These are phyloP conservation scores for Euphydryas editha DNA, from an alignment of 2,888 invertebrate genomes.

Conservation along the genomic window DNA sequence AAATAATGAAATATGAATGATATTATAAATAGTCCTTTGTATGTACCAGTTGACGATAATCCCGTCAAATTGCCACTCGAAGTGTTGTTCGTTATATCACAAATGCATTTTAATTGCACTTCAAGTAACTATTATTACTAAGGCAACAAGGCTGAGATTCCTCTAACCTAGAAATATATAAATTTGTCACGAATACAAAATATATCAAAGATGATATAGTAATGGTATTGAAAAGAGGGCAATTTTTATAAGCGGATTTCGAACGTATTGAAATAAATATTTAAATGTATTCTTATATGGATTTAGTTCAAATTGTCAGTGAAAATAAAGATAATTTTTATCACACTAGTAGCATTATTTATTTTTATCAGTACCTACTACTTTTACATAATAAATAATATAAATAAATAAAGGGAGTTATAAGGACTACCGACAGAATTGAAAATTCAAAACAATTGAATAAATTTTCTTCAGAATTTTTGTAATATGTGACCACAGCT, in stretches of 20 bases:
- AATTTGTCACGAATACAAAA: background rate
- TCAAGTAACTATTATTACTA: background rate
- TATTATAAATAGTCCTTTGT: background rate
- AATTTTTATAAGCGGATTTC: background rate
- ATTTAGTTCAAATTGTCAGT: background rate
- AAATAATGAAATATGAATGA: background rate
- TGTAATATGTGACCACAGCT: too few relatives aligned
- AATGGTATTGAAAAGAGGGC: slow-evolving; percentile 1
- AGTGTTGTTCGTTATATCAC: slow-evolving; percentile 37
- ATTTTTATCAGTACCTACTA: background rate
- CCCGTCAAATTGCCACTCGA: slow-evolving; percentile 47
- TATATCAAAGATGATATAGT: slow-evolving; percentile 5
- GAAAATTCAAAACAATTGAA: too few relatives aligned
- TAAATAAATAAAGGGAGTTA: too few relatives aligned
- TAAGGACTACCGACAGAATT: too few relatives aligned
- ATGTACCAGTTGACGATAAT: slow-evolving; percentile 31
- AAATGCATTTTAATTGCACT: background rate
- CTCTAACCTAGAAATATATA: background rate
- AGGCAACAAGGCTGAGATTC: background rate
- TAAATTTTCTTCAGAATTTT: too few relatives aligned
- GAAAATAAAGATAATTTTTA: background rate
- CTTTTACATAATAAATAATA: too few relatives aligned
- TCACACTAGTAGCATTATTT: background rate
- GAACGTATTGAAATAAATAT: background rate
- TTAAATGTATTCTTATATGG: background rate